Percentiles rank a stretch among this genome's conserved stretches.
Conservation (phyloP, 2,888 invertebrate genomes). For the Synanthedon tipuliformis region DNA sequence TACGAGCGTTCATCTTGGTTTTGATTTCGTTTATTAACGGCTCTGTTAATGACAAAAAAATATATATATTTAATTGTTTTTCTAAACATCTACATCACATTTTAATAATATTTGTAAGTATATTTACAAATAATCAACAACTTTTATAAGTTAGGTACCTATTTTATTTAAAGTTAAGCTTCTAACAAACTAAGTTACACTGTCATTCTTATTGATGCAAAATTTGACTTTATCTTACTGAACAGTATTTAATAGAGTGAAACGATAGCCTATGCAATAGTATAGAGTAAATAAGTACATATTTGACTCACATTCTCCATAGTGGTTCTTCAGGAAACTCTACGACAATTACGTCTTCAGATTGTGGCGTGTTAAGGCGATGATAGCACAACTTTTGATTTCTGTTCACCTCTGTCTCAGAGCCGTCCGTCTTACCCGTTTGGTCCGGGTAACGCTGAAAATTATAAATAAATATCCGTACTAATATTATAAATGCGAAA, state of each 20-base stretch:
- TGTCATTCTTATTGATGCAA: too few relatives aligned
- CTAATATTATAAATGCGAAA: too few relatives aligned
- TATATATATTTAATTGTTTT: background rate
- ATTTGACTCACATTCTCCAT: slow-evolving; percentile 84
- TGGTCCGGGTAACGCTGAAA: slow-evolving; percentile 83
- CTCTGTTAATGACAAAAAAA: slow-evolving; percentile 31
- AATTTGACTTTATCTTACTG: too few relatives aligned
- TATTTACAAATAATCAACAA: too few relatives aligned
- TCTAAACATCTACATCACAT: too few relatives aligned
- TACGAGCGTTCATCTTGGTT: slow-evolving; percentile 28
- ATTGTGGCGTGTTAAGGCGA: slow-evolving; percentile 84
- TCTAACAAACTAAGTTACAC: too few relatives aligned
- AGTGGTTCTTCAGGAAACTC: slow-evolving; percentile 92
- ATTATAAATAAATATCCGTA: slow-evolving; percentile 1
- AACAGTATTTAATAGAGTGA: too few relatives aligned
- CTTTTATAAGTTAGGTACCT: too few relatives aligned
- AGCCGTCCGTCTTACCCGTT: slow-evolving; percentile 88
- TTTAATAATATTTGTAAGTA: too few relatives aligned
- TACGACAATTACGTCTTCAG: slow-evolving; percentile 86
- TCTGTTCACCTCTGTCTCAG: slow-evolving; percentile 87
- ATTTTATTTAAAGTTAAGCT: too few relatives aligned
- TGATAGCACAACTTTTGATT: slow-evolving; percentile 97
- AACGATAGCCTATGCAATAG: too few relatives aligned
- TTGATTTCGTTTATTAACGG: slow-evolving; percentile 24
- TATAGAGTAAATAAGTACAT: background rate